These are phyloP conservation scores for Ctenomys sociabilis DNA, from an alignment of 2,113 vertebrate genomes.

Conservation along the genomic window DNA sequence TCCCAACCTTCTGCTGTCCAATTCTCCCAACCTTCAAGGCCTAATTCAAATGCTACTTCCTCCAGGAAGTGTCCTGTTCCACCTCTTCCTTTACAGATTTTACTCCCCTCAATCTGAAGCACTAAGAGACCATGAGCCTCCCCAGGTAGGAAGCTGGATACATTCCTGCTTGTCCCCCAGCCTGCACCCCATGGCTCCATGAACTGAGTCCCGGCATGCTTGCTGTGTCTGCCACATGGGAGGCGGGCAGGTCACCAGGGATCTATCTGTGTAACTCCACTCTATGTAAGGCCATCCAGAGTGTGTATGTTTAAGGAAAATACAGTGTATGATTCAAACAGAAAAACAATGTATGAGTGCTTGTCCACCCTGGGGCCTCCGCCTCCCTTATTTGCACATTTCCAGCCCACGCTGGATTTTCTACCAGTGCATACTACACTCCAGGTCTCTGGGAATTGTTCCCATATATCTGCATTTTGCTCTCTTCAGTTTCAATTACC, in stretches of 20 bases:
- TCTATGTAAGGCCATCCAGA: not conserved
- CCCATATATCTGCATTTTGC: not conserved
- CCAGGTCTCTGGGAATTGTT: not conserved
- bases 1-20: not conserved
- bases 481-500: not conserved
- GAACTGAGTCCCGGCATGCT: not conserved
- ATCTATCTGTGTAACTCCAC: not conserved
- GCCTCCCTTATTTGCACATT: constrained; percentile 33
- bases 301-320: not conserved
- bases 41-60: constrained; percentile 40
- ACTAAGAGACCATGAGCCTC: not conserved
- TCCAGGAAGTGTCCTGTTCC: not conserved
- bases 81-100: not conserved
- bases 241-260: not conserved
- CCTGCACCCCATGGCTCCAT: not conserved
- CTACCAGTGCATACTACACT: not conserved
- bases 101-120: not conserved
- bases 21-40: not conserved
- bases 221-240: not conserved
- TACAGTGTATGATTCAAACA: not conserved
- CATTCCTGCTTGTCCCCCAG: not conserved
- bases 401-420: not conserved
- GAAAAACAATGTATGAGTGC: not conserved
- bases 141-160: not conserved
- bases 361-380: not conserved